Evolutionary conservation across 2,797 vertebrate genomes (phyloP), one percentile per base, ranked within the genome.

Genomic region (Gobionotothen gibberifrons): DNA sequence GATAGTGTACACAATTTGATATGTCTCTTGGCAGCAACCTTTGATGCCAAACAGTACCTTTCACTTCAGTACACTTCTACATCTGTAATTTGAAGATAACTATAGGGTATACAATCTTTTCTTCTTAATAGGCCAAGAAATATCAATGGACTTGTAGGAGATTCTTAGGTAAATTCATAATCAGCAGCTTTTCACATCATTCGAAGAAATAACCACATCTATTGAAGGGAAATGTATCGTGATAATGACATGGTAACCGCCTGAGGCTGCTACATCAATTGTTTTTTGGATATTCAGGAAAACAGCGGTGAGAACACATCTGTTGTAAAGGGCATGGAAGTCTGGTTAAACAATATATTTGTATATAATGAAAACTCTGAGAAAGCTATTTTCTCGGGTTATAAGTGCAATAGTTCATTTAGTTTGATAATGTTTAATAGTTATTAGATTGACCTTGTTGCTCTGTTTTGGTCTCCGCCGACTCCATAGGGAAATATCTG

Each of bases 401-500:
- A 32, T 58, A 58, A 17, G 9, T 51, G 22, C 10, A 51, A 43
- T 15, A 42, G 29, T 9, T 63, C 0, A 26, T 72, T 48, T 51
- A 13, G n/a, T 52, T 65, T 43, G 5, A 39, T 12, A 29, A 53
- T 52, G 4, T 9, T 66, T 16, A 46, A 40, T 9, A 46, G 15
- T 39, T 2, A 21, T 21, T 44, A 19, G 6, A 39, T 11, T 46
- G 47, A 66, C n/a, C 51, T 43, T 32, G 26, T n/a, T 4, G 32
- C 56, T 62, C 52, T 51, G 39, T 21, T 65, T 65, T 65, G 39
- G 54, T 44, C n/a, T 1, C 26, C 17, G 22, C 39, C 32, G 16
- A 29, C 17, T 51, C 65, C 46, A n/a, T 26, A 40, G 39, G 46
- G 58, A 64, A 62, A 16, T 44, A 16, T 44, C n/a, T 55, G 29